phyloP scores from a whole-genome alignment of 2,797 vertebrate species.

The Sciaenops ocellatus region DNA sequence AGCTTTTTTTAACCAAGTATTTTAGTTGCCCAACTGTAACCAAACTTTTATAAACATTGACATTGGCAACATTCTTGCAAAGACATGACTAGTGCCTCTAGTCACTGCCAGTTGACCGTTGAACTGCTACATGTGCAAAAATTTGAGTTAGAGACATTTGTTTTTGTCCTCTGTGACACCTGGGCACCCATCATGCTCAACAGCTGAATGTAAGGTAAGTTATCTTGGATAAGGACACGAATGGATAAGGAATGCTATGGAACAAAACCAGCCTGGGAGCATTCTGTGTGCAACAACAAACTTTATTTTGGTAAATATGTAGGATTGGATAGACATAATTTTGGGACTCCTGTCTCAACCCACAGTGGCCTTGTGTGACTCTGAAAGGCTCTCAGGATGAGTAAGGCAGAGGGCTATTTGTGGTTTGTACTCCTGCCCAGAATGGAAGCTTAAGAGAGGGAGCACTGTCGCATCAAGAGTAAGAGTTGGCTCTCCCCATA shows the following conservation, averaged over 20 bases:
- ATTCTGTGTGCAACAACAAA: conserved; percentile 3
- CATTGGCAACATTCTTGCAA: not conserved
- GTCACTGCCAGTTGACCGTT: conserved; percentile 10
- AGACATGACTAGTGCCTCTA: conserved; percentile 5
- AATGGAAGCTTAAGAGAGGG: conserved; percentile 52
- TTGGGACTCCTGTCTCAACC: conserved; percentile 46
- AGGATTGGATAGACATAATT: conserved; percentile 25
- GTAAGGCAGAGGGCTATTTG: conserved; percentile 69
- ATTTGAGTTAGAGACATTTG: not conserved
- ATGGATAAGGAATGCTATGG: no score
- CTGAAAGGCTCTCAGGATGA: conserved; percentile 67
- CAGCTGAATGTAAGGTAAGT: conserved; percentile 47
- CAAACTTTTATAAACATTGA: not conserved
- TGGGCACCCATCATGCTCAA: conserved; percentile 9
- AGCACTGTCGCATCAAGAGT: conserved; percentile 47
- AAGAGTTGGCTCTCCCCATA: conserved; percentile 46
- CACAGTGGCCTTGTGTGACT: conserved; percentile 60
- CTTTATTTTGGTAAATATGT: conserved; percentile 35
- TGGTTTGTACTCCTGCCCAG: conserved; percentile 69
- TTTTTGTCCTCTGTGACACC: conserved; percentile 6
- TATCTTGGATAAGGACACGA: conserved; percentile 21
- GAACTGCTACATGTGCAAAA: not conserved
- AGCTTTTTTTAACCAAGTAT: not conserved
- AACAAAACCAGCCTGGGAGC: conserved; percentile 22
- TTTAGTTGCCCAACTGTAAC: not conserved